Evolutionary conservation across 2,113 vertebrate species (phyloP).

Genomic region (Sylvia atricapilla): DNA sequence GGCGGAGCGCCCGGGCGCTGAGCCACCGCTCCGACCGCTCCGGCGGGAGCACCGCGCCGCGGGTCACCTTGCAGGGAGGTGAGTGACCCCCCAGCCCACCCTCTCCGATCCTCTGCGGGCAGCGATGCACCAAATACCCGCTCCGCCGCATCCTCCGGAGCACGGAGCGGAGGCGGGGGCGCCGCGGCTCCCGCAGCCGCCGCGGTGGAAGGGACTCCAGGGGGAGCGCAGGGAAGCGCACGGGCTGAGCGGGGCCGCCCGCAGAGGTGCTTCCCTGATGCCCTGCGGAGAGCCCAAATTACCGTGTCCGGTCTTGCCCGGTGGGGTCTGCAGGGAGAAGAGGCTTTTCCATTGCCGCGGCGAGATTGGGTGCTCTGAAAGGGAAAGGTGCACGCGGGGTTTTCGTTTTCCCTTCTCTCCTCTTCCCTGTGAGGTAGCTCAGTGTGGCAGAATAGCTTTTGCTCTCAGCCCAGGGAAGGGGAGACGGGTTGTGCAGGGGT

Average conservation of each 20-base stretch:
- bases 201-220: background rate
- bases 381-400: background rate
- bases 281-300: background rate
- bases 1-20: background rate
- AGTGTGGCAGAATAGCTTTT: background rate
- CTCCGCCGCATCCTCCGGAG: background rate
- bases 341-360: background rate
- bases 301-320: fast-evolving
- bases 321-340: background rate
- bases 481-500: background rate
- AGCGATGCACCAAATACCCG: background rate
- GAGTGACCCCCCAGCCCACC: background rate
- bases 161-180: background rate
- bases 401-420: background rate
- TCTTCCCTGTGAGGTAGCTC: background rate
- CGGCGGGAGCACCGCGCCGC: background rate
- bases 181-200: background rate
- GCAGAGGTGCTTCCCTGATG: background rate
- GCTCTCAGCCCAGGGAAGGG: background rate
- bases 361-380: background rate
- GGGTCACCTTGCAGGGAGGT: conserved; percentile 48
- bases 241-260: background rate
- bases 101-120: background rate
- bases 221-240: background rate
- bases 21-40: background rate